Conservation (phyloP, 2,797 vertebrate species). For the Telmatherina bonti region DNA sequence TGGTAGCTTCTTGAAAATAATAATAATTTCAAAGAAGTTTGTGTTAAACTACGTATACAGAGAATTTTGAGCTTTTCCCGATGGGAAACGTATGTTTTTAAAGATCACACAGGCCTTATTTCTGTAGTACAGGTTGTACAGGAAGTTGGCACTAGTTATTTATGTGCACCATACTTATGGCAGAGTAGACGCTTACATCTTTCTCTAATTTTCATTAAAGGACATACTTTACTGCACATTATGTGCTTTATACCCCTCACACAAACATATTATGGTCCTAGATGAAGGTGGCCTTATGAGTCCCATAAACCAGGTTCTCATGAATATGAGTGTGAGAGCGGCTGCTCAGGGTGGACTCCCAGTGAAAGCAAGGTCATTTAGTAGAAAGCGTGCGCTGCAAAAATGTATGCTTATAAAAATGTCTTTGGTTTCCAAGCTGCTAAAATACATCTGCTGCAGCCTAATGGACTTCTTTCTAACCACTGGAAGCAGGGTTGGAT, state of each 20-base stretch:
- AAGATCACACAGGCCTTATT: conserved; percentile 60
- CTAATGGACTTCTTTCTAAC: conserved; percentile 63
- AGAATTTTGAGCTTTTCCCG: neutral
- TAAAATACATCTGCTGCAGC: conserved; percentile 65
- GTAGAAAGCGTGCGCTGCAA: conserved; percentile 70
- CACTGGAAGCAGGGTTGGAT: conserved; percentile 47
- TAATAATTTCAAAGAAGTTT: neutral
- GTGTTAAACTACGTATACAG: conserved; percentile 18
- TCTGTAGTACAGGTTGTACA: conserved; percentile 67
- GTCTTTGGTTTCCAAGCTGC: conserved; percentile 66
- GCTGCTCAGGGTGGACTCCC: conserved; percentile 68
- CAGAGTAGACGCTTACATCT: conserved; percentile 78
- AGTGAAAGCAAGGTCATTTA: conserved; percentile 76
- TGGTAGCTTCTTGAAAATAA: conserved; percentile 14
- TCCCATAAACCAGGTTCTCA: conserved; percentile 92
- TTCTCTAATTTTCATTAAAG: conserved; percentile 91
- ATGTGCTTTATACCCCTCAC: conserved; percentile 93
- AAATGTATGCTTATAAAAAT: conserved; percentile 73
- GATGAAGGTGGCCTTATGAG: conserved; percentile 92
- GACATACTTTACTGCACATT: conserved; percentile 93
- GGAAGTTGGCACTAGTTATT: conserved; percentile 73
- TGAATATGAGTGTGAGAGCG: conserved; percentile 90
- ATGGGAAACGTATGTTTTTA: conserved; percentile 45
- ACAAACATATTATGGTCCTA: conserved; percentile 92
- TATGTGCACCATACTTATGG: conserved; percentile 74